phyloP scores from a whole-genome alignment of 2,113 vertebrate species.

The Phodopus roborovskii region DNA sequence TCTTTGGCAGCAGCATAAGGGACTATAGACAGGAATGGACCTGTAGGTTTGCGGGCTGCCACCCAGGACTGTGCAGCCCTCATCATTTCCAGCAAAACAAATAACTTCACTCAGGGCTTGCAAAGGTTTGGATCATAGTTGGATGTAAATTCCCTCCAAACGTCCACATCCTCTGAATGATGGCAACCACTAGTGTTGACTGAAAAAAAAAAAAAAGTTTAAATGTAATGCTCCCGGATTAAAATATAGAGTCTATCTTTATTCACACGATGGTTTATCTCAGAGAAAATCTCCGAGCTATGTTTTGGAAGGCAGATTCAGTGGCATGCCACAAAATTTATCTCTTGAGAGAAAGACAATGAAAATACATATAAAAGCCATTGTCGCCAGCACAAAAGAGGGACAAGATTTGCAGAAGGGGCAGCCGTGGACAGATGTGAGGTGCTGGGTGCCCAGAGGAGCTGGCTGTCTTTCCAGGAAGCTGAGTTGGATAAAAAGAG shows the following conservation, averaged over 20 bases:
- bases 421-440: background rate
- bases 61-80: accelerated
- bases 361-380: conserved; percentile 47
- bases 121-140: background rate
- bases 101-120: background rate
- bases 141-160: background rate
- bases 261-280: conserved; percentile 55
- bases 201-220: background rate
- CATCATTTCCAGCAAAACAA: background rate
- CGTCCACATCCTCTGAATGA: background rate
- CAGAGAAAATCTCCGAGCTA: conserved; percentile 61
- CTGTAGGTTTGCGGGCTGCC: accelerated
- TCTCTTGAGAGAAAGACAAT: conserved; percentile 65
- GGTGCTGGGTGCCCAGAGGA: background rate
- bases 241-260: conserved; percentile 65
- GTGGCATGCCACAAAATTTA: conserved; percentile 31
- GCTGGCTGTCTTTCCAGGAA: accelerated
- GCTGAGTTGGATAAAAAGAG: accelerated
- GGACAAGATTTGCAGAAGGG: background rate
- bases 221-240: conserved; percentile 31
- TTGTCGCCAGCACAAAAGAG: conserved; percentile 42
- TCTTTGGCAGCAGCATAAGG: accelerated
- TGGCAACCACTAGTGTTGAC: background rate
- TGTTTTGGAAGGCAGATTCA: conserved; percentile 54
- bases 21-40: accelerated